phyloP scores from a whole-genome alignment of 2,888 invertebrate genomes.

The Amphipyra tragopoginis region DNA sequence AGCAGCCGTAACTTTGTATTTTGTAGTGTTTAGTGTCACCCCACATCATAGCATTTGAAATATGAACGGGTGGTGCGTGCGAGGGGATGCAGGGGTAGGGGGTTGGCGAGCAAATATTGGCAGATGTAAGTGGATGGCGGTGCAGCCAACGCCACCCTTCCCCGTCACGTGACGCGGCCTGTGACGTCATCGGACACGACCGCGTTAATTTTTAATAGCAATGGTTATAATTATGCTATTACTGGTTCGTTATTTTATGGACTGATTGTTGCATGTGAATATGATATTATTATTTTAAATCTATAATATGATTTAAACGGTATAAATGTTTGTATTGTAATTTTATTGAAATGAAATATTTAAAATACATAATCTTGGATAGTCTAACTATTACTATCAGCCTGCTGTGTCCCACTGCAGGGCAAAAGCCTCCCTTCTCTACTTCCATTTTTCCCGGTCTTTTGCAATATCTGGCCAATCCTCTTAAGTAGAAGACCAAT shows the following conservation, averaged over 20 bases:
- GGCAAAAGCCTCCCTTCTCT: no score
- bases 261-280: slow-evolving; percentile 6
- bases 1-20: slow-evolving; percentile 73
- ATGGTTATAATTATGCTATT: slow-evolving; percentile 46
- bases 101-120: slow-evolving; percentile 90
- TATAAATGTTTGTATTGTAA: no score
- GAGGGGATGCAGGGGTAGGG: slow-evolving; percentile 73
- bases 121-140: slow-evolving; percentile 91
- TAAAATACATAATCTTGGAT: no score
- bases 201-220: slow-evolving; percentile 50
- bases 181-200: slow-evolving; percentile 76
- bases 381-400: no score
- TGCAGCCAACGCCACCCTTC: slow-evolving; percentile 67
- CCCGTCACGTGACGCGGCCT: slow-evolving; percentile 63
- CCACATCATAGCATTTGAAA: slow-evolving; percentile 85
- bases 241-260: slow-evolving; percentile 7
- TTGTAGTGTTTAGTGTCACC: slow-evolving; percentile 84
- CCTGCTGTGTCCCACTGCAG: no score
- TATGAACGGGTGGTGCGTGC: slow-evolving; percentile 86
- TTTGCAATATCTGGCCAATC: no score
- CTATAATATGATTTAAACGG: no score
- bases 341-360: no score
- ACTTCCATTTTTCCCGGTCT: no score
- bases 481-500: no score
- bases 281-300: neutral